Percentiles rank a stretch among this genome's conserved stretches.
phyloP scores from a whole-genome alignment of 2,797 vertebrate genomes.

The Chrosomus eos region DNA sequence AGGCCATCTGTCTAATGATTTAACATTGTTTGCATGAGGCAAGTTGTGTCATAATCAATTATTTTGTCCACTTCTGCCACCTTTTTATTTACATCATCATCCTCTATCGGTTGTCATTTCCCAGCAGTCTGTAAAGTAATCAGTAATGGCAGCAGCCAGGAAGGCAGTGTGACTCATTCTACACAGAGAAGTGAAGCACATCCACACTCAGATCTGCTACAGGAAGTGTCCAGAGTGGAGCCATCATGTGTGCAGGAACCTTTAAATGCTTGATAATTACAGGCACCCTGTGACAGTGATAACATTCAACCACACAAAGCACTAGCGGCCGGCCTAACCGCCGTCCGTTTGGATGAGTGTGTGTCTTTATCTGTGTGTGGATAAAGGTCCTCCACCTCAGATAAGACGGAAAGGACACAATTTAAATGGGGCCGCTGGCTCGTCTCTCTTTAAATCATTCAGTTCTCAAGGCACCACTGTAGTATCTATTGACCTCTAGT shows the following conservation, averaged over 20 bases:
- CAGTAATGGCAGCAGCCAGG: constrained; percentile 14
- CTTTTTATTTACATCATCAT: constrained; percentile 11
- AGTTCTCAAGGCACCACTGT: constrained; percentile 24
- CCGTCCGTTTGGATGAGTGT: neutral
- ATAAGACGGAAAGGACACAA: constrained; percentile 46
- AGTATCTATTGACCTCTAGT: constrained; percentile 24
- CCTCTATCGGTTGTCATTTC: constrained; percentile 30
- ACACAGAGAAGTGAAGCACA: constrained; percentile 18
- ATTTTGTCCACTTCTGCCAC: constrained; percentile 4
- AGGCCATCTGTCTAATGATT: neutral
- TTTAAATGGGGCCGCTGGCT: constrained; percentile 11
- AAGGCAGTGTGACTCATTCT: constrained; percentile 49
- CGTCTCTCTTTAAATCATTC: constrained; percentile 32
- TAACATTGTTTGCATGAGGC: neutral
- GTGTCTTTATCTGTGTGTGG: constrained; percentile 44
- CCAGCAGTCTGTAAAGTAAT: constrained; percentile 37
- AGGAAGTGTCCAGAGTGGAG: constrained; percentile 27
- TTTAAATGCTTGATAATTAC: constrained; percentile 44
- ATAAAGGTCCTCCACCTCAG: constrained; percentile 35
- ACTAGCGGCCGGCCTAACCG: constrained; percentile 23
- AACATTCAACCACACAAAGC: constrained; percentile 61
- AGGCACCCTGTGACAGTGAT: constrained; percentile 50
- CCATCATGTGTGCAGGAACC: constrained; percentile 29
- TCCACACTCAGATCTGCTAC: constrained; percentile 9
- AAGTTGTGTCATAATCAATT: neutral